These are phyloP conservation scores for Actinernus sp. DNA, from an alignment of 92 coral and sea anemone genomes.

Conservation along the genomic window DNA sequence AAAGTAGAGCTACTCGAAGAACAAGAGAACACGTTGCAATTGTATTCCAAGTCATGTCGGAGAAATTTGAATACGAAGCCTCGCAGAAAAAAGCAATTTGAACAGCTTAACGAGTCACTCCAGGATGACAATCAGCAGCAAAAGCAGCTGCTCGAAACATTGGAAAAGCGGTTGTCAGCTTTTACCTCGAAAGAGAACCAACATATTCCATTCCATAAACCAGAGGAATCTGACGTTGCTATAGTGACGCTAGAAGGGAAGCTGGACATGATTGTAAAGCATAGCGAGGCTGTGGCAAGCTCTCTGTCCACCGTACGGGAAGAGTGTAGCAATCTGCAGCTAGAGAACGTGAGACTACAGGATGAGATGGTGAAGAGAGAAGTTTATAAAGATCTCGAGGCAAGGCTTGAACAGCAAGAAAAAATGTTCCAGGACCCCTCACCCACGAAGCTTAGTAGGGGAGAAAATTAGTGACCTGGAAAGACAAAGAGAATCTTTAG, in stretches of 20 bases:
- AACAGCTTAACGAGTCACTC: slow-evolving; percentile 40
- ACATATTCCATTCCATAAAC: not conserved
- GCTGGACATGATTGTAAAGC: slow-evolving; percentile 57
- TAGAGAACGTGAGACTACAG: slow-evolving; percentile 64
- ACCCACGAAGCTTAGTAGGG: too few relatives aligned
- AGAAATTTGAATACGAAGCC: slow-evolving; percentile 71
- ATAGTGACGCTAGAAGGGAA: slow-evolving; percentile 78
- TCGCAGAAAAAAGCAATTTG: slow-evolving; percentile 48
- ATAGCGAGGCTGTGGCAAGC: slow-evolving; percentile 57
- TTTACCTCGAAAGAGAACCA: not conserved
- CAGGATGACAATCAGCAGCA: slow-evolving; percentile 47
- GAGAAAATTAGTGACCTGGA: slow-evolving; percentile 53
- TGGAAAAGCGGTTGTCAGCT: slow-evolving; percentile 58
- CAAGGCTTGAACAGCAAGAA: slow-evolving; percentile 18
- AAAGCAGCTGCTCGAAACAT: slow-evolving; percentile 25
- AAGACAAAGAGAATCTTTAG: slow-evolving; percentile 36
- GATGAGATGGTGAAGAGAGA: slow-evolving; percentile 60
- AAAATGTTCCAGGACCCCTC: slow-evolving; percentile 13
- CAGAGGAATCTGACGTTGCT: slow-evolving; percentile 29
- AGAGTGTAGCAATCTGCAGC: slow-evolving; percentile 45
- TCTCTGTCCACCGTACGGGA: slow-evolving; percentile 44
- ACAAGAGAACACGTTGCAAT: slow-evolving; percentile 72
- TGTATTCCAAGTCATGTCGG: slow-evolving; percentile 79
- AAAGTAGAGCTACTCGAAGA: slow-evolving; percentile 78
- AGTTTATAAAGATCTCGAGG: slow-evolving; percentile 46